phyloP scores from a whole-genome alignment of 2,113 vertebrate species.

The Agapornis roseicollis region DNA sequence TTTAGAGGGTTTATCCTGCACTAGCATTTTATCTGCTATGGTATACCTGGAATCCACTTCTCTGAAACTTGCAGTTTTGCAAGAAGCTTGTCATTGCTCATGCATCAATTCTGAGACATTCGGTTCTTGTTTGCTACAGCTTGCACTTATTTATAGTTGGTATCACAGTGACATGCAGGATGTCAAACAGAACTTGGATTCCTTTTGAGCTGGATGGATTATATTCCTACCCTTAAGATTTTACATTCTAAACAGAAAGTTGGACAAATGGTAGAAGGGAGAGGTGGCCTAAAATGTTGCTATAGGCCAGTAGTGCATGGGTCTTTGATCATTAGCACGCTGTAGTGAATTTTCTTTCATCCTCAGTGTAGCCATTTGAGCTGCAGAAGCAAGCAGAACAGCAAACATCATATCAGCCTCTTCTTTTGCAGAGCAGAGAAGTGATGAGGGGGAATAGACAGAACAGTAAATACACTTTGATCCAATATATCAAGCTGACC shows the following conservation, averaged over 20 bases:
- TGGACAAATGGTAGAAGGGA: background rate
- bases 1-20: background rate
- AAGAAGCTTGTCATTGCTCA: background rate
- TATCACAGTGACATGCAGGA: background rate
- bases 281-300: background rate
- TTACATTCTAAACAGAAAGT: background rate
- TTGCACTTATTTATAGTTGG: background rate
- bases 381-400: background rate
- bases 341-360: background rate
- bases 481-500: background rate
- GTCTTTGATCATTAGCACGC: background rate
- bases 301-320: background rate
- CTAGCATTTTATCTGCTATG: background rate
- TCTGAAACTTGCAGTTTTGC: background rate
- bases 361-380: background rate
- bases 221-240: background rate
- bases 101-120: background rate
- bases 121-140: background rate
- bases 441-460: background rate
- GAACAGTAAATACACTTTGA: conserved; percentile 11
- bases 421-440: background rate
- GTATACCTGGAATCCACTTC: background rate
- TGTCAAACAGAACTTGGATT: background rate
- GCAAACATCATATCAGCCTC: background rate
- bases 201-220: background rate